phyloP scores from a whole-genome alignment of 1,140 invertebrate genomes.

The Drosophila serrata region DNA sequence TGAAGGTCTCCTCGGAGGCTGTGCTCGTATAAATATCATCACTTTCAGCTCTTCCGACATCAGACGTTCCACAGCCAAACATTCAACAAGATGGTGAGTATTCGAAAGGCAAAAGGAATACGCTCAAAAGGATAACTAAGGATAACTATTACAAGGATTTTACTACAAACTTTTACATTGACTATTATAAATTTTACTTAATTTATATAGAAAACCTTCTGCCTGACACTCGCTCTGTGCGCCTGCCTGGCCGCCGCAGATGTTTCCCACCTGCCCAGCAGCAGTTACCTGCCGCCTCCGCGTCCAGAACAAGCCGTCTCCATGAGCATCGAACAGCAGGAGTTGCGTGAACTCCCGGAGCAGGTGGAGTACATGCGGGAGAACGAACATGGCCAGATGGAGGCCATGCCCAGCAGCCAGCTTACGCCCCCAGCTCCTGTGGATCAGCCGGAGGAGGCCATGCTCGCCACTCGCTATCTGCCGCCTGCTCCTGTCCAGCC shows the following conservation, averaged over 20 bases:
- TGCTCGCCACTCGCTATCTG: slow-evolving; percentile 55
- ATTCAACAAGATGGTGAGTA: slow-evolving; percentile 68
- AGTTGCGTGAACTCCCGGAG: slow-evolving; percentile 73
- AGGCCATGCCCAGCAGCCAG: slow-evolving; percentile 61
- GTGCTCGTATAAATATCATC: slow-evolving; percentile 61
- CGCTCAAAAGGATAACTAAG: neutral
- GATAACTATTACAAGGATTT: neutral
- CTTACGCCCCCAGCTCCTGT: slow-evolving; percentile 57
- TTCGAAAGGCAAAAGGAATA: neutral
- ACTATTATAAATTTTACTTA: no score
- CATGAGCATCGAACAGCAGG: slow-evolving; percentile 77
- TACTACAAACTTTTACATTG: no score
- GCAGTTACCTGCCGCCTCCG: slow-evolving; percentile 67
- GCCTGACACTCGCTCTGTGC: slow-evolving; percentile 48
- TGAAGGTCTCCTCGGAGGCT: slow-evolving; percentile 55
- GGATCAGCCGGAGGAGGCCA: slow-evolving; percentile 28
- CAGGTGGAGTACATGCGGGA: slow-evolving; percentile 74
- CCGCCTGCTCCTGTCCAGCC: slow-evolving; percentile 37
- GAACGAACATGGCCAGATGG: slow-evolving; percentile 52
- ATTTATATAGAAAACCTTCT: slow-evolving; percentile 50
- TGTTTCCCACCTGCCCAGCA: slow-evolving; percentile 74
- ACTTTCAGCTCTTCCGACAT: slow-evolving; percentile 31
- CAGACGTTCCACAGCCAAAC: slow-evolving; percentile 56
- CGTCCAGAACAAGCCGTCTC: slow-evolving; percentile 58
- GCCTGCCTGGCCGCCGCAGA: slow-evolving; percentile 69